A percentile compares a stretch with the other conserved stretches of the same genome.
phyloP scores from a whole-genome alignment of 2,888 invertebrate genomes.

The Andricus curvator region DNA sequence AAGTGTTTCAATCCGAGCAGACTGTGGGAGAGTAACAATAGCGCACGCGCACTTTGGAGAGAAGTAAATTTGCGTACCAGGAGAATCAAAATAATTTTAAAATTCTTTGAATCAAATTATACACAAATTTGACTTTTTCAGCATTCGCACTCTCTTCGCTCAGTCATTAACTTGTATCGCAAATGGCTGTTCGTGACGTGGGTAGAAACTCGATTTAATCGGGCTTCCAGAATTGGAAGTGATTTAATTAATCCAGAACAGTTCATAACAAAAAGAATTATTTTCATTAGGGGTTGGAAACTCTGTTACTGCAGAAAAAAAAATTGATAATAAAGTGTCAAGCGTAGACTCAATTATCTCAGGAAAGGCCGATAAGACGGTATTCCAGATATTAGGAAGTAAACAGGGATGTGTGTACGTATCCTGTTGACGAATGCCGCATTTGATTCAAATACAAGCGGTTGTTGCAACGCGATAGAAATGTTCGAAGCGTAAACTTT shows the following conservation, averaged over 20 bases:
- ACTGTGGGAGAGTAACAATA: no score
- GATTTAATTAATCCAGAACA: not conserved
- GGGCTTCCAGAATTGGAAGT: not conserved
- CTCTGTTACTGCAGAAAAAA: not conserved
- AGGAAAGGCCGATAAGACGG: not conserved
- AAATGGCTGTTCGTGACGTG: not conserved
- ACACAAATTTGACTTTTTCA: no score
- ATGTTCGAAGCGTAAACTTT: not conserved
- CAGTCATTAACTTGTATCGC: no score
- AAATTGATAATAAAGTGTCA: not conserved
- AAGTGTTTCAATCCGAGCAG: no score
- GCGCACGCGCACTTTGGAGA: no score
- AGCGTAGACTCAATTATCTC: not conserved
- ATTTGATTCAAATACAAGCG: not conserved
- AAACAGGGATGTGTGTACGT: not conserved
- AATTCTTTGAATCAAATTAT: no score
- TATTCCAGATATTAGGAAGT: not conserved
- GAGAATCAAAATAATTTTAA: no score
- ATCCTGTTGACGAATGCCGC: slow-evolving; percentile 2
- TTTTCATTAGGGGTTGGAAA: not conserved
- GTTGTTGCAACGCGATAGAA: not conserved
- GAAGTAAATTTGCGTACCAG: no score
- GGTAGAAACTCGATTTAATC: not conserved
- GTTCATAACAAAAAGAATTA: no score
- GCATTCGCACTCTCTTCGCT: no score